Conservation (phyloP, 2,888 invertebrate species). For the Drosophila percnosoma region DNA sequence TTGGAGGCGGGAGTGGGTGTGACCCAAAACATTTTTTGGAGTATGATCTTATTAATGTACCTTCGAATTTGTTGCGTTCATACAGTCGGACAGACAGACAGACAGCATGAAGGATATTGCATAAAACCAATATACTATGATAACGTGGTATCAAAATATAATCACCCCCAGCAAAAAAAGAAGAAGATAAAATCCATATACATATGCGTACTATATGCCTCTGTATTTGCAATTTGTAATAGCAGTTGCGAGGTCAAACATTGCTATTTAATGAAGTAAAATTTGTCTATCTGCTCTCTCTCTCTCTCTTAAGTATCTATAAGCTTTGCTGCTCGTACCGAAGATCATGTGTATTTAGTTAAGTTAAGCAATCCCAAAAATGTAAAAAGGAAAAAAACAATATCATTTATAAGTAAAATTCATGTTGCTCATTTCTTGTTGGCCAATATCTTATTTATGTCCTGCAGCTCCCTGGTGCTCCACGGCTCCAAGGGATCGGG, state of each 20-base stretch:
- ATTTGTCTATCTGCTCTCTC: too few species aligned
- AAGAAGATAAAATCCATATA: slow-evolving; percentile 4
- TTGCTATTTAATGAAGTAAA: slow-evolving; percentile 31
- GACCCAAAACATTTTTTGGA: too few species aligned
- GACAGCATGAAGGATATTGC: too few species aligned
- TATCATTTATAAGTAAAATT: slow-evolving; percentile 5
- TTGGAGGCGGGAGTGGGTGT: too few species aligned
- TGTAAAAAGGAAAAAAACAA: slow-evolving; percentile 2
- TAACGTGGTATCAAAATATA: too few species aligned
- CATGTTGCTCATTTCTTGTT: slow-evolving; percentile 57
- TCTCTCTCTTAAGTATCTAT: background rate
- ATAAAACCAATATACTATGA: background rate
- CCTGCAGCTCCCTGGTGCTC: slow-evolving; percentile 89
- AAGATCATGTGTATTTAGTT: slow-evolving; percentile 7
- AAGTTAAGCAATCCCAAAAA: background rate
- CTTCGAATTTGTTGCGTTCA: too few species aligned
- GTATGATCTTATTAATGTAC: too few species aligned
- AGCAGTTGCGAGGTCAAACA: slow-evolving; percentile 34
- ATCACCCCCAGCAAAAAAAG: background rate
- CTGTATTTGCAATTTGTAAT: background rate
- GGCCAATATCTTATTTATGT: slow-evolving; percentile 88
- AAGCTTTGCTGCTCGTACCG: slow-evolving; percentile 1
- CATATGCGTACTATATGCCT: slow-evolving; percentile 18
- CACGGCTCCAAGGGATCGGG: slow-evolving; percentile 90
- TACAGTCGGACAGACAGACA: too few species aligned